A percentile compares a stretch with the other conserved stretches of the same genome.
Conservation (phyloP, 1,140 invertebrate genomes). For the Chlorops oryzae region DNA sequence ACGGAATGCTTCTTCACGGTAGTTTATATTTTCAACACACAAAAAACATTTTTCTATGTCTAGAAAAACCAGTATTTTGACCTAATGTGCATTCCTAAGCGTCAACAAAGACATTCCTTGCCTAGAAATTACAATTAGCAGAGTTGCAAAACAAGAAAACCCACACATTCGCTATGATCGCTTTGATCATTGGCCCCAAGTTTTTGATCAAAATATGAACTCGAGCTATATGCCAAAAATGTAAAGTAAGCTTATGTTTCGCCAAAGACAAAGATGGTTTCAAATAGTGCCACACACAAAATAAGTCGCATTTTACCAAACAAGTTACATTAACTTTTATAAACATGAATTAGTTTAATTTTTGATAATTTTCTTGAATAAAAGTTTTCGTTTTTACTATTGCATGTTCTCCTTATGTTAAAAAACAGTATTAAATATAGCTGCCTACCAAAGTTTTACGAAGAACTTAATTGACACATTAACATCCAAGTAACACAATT, state of each 20-base stretch:
- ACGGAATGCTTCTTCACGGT: no score
- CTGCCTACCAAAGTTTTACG: no score
- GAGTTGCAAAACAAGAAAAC: neutral
- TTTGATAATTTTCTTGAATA: neutral
- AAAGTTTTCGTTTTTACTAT: neutral
- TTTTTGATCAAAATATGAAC: neutral
- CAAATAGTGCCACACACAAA: neutral
- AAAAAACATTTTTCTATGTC: no score
- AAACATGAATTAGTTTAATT: neutral
- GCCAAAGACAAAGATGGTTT: constrained; percentile 1
- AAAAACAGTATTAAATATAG: no score
- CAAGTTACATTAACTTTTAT: neutral
- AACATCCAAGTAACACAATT: neutral
- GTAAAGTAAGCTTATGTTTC: neutral
- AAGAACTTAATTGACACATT: no score
- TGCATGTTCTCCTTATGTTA: no score
- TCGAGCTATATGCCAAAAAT: neutral
- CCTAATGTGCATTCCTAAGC: neutral
- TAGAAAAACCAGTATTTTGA: no score
- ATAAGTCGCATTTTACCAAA: neutral
- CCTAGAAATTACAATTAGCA: neutral
- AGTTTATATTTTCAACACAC: no score
- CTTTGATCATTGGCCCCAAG: constrained; percentile 1
- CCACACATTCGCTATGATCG: neutral
- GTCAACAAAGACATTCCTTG: neutral